These are phyloP conservation scores for Lepidocyrtinus sp. DNA, from an alignment of 2,888 invertebrate species.

Conservation along the genomic window DNA sequence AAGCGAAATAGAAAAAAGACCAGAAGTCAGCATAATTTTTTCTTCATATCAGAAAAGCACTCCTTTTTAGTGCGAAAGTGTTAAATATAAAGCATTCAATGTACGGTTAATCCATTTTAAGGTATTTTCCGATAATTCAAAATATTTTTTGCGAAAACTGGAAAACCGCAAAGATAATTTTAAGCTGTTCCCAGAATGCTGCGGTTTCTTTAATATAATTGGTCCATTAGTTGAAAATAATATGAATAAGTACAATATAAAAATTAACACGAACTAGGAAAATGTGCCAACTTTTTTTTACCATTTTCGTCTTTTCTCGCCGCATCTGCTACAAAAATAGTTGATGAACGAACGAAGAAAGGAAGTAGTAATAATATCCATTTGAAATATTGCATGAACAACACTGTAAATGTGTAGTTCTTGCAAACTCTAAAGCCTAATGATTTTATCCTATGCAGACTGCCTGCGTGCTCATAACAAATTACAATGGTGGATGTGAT, in stretches of 20 bases:
- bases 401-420: neutral
- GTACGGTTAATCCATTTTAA: no score
- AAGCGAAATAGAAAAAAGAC: slow-evolving; percentile 13
- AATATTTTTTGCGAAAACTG: no score
- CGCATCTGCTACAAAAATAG: neutral
- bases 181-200: neutral
- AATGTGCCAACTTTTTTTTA: neutral
- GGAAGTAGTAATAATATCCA: neutral
- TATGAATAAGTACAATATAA: neutral
- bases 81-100: no score
- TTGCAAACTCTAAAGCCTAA: neutral
- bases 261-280: neutral
- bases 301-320: neutral
- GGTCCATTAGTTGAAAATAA: no score
- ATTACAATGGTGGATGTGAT: neutral
- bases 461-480: neutral
- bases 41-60: no score
- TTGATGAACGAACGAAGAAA: neutral
- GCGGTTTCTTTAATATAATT: neutral
- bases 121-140: no score
- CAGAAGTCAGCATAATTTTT: slow-evolving; percentile 24
- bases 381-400: neutral
- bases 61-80: no score
- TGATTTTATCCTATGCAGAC: neutral
- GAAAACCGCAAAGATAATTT: neutral